Conservation (phyloP, 2,888 invertebrate genomes). For the Agrotis segetum region DNA sequence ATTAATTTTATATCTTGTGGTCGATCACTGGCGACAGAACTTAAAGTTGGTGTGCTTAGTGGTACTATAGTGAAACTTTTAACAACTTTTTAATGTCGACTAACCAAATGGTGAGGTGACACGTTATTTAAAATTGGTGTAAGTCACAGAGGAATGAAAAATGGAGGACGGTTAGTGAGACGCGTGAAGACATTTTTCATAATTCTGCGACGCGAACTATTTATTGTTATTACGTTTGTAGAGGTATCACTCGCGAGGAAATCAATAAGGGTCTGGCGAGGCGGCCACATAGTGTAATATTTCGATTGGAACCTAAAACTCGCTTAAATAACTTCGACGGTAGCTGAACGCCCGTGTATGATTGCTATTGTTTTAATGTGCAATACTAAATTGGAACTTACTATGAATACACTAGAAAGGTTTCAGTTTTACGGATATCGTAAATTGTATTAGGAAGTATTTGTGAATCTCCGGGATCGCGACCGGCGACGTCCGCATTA, state of each 20-base stretch:
- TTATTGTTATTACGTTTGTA: constrained; percentile 64
- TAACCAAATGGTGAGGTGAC: constrained; percentile 43
- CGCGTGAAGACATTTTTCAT: constrained; percentile 36
- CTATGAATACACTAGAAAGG: constrained; percentile 75
- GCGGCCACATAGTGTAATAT: constrained; percentile 66
- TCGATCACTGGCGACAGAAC: constrained; percentile 60
- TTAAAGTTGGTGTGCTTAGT: constrained; percentile 62
- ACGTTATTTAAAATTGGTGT: constrained; percentile 61
- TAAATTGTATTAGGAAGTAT: constrained; percentile 73
- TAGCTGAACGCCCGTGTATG: constrained; percentile 60
- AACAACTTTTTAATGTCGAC: constrained; percentile 58
- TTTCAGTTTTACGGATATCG: constrained; percentile 75
- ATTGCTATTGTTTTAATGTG: constrained; percentile 64
- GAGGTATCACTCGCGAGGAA: constrained; percentile 65
- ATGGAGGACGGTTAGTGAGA: constrained; percentile 29
- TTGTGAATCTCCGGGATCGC: constrained; percentile 73
- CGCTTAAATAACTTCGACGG: constrained; percentile 67
- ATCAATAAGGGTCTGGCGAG: constrained; percentile 55
- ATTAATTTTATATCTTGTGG: constrained; percentile 68
- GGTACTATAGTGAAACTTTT: constrained; percentile 60
- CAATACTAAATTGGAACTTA: constrained; percentile 63
- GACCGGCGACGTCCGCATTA: constrained; percentile 81
- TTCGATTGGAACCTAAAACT: constrained; percentile 70
- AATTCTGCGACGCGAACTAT: constrained; percentile 44
- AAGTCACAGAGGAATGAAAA: constrained; percentile 52